Evolutionary conservation across 2,888 invertebrate species (phyloP).

Genomic region (Limnephilus auricula): DNA sequence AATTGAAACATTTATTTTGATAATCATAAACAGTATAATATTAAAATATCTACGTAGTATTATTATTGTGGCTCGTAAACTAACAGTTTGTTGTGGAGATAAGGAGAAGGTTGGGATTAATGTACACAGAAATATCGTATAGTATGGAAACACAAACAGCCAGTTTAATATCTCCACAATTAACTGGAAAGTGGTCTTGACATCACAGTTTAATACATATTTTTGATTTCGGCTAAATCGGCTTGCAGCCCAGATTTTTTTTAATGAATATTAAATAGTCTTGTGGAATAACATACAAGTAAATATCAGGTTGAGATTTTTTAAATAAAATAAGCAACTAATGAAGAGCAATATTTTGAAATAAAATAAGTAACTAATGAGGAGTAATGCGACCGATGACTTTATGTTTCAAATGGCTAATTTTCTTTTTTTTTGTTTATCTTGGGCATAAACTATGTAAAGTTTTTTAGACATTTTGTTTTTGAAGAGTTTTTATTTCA

Average conservation of each 20-base stretch:
- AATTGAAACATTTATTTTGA: constrained; percentile 58
- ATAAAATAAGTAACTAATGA: too few species aligned
- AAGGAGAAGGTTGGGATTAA: not conserved
- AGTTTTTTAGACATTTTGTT: too few species aligned
- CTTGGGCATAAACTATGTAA: too few species aligned
- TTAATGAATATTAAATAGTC: not conserved
- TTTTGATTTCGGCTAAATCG: constrained; percentile 17
- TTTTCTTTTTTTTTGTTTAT: too few species aligned
- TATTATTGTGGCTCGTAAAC: constrained; percentile 54
- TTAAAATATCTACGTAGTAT: constrained; percentile 48
- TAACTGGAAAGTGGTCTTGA: constrained; percentile 57
- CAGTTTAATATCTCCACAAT: constrained; percentile 40
- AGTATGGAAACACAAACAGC: not conserved
- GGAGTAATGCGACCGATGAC: not conserved
- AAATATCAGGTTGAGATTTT: too few species aligned
- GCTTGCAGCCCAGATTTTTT: not conserved
- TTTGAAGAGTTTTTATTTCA: too few species aligned
- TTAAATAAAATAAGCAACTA: too few species aligned
- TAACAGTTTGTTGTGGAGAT: constrained; percentile 40
- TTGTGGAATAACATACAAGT: not conserved
- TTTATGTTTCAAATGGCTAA: too few species aligned
- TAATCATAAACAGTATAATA: constrained; percentile 50
- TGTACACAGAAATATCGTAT: constrained; percentile 7
- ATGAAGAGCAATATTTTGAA: not conserved
- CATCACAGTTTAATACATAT: constrained; percentile 62